Percentiles rank a stretch among this genome's conserved stretches.
These are phyloP conservation scores for Ceriagrion tenellum DNA, from an alignment of 2,888 invertebrate species.

Conservation along the genomic window DNA sequence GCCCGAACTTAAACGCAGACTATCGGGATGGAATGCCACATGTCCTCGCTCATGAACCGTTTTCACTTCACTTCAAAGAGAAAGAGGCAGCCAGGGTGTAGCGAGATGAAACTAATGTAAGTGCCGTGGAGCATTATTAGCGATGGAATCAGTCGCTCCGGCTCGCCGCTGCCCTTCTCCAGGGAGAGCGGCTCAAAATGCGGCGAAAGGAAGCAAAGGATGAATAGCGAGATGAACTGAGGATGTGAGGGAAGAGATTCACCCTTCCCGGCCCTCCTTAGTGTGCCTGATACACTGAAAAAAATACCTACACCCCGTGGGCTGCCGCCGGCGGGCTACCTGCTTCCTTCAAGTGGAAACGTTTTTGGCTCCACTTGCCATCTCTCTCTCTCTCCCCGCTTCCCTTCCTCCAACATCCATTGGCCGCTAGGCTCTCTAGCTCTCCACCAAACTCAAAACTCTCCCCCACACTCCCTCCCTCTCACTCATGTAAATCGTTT, in stretches of 20 bases:
- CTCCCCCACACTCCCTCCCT: not conserved
- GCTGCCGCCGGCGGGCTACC: not conserved
- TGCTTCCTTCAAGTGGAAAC: constrained; percentile 4
- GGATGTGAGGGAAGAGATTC: not conserved
- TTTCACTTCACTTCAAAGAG: not conserved
- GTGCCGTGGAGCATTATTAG: not conserved
- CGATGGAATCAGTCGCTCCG: not conserved
- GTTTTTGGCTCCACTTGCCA: not conserved
- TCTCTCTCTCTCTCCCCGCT: not conserved
- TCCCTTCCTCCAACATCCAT: not conserved
- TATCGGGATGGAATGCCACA: too few relatives aligned
- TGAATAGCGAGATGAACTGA: not conserved
- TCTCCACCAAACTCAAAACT: too few relatives aligned
- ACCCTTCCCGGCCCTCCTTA: not conserved
- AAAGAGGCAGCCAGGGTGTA: not conserved
- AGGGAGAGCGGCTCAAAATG: not conserved
- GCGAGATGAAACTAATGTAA: not conserved
- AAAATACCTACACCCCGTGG: not conserved
- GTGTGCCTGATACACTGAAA: not conserved
- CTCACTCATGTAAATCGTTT: not conserved
- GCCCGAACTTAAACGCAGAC: too few relatives aligned
- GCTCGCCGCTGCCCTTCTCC: not conserved
- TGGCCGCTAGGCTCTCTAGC: not conserved
- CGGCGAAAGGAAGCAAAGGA: not conserved
- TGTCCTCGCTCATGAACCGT: not conserved